Evolutionary conservation across 2,797 vertebrate genomes (phyloP), one percentile per base, ranked within the genome.

Genomic region (Sebastolobus altivelis): DNA sequence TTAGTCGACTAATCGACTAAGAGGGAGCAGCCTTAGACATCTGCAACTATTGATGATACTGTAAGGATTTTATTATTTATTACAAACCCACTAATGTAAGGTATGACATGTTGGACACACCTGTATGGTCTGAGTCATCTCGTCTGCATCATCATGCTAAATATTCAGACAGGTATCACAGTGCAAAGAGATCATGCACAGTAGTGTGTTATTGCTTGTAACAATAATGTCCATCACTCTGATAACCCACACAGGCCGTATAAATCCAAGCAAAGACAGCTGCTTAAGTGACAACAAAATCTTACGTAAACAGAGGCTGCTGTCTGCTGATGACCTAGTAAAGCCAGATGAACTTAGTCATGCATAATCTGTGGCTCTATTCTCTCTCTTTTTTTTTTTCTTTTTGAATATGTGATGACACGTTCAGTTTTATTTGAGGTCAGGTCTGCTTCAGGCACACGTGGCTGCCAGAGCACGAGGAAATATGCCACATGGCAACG

Each of bases 341-440:
- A 88, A 88, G 65, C 72, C 84, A 87, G 77, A 88, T 88, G 14
- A 88, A 89, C 77, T 81, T 86, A 89, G 80, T 90, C 89, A 88
- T 83, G 82, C 87, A 90, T 92, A 77, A 85, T 86, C 81, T 82
- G 71, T 75, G 77, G 52, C 20, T 27, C 7, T 79, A 37, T 87
- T 82, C 56, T 73, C 25, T 52, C 20, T 54, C 18, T n/a, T 52
- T 76, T 60, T 35, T 81, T 35, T 73, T 59, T 73, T 52, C 27
- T 76, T 71, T 72, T 54, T 82, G 62, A 88, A 81, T 87, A 81
- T 87, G 77, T 84, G 77, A 90, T 90, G 85, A 94, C 83, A 91
- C 69, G 80, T 80, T 87, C 70, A 66, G 72, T 86, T 90, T 88
- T 46, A 84, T 82, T 81, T 74, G 66, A 92, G 89, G 85, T 90